Conservation (phyloP, 1,140 invertebrate genomes). For the Bursaphelenchus mucronatus region DNA sequence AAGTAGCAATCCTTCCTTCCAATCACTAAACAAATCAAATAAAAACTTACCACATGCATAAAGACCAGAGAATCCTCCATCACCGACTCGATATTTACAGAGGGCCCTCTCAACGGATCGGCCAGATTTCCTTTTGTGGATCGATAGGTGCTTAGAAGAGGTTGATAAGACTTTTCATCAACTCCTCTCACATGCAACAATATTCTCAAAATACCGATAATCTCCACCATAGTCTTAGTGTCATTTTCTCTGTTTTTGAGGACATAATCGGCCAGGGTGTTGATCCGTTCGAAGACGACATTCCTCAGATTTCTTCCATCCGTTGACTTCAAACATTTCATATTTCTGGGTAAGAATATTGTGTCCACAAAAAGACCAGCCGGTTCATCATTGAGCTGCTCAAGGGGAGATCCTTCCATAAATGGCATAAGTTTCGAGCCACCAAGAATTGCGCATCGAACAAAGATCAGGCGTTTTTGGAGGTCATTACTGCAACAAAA, state of each 20-base stretch:
- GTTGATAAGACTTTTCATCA: constrained; percentile 47
- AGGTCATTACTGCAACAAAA: constrained; percentile 39
- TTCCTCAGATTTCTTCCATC: constrained; percentile 62
- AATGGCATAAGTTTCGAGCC: constrained; percentile 28
- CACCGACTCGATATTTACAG: constrained; percentile 68
- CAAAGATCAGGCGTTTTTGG: constrained; percentile 45
- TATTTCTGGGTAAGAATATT: constrained; percentile 11
- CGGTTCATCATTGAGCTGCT: constrained; percentile 2
- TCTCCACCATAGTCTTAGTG: constrained; percentile 69
- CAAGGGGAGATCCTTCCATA: constrained; percentile 9
- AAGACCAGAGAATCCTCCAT: constrained; percentile 68
- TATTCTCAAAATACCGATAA: constrained; percentile 64
- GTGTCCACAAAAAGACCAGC: constrained; percentile 12
- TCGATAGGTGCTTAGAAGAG: constrained; percentile 67
- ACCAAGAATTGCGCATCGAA: constrained; percentile 36
- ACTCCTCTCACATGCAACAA: constrained; percentile 33
- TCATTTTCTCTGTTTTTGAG: constrained; percentile 70
- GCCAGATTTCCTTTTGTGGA: constrained; percentile 66
- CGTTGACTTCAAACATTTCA: constrained; percentile 15
- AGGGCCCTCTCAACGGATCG: constrained; percentile 64
- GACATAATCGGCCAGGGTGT: constrained; percentile 66
- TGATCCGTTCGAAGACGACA: constrained; percentile 65
- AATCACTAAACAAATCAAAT: constrained; percentile 19
- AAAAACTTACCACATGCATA: constrained; percentile 69
- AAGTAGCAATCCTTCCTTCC: too few relatives aligned